Conservation (phyloP, 2,888 invertebrate genomes). For the Lordiphosa andalusiaca region DNA sequence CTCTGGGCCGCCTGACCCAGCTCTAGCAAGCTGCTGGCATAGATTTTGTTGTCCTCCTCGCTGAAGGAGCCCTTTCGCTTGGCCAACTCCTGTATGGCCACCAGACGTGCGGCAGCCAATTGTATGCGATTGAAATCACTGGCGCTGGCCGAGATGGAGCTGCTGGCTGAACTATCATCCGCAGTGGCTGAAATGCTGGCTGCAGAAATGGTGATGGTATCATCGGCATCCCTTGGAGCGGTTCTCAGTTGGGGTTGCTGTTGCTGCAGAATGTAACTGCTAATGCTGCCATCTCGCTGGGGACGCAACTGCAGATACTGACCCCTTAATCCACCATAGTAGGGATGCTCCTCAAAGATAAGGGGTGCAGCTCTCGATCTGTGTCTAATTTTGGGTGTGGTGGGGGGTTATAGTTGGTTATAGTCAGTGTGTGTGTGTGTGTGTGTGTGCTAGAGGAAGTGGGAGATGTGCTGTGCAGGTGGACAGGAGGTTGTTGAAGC, state of each 20-base stretch:
- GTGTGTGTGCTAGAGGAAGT: slow-evolving; percentile 35
- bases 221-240: slow-evolving; percentile 47
- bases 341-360: slow-evolving; percentile 80
- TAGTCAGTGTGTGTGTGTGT: slow-evolving; percentile 40
- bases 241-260: slow-evolving; percentile 32
- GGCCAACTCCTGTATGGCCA: slow-evolving; percentile 84
- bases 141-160: slow-evolving; percentile 48
- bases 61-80: slow-evolving; percentile 83
- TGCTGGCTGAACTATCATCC: slow-evolving; percentile 23
- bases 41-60: slow-evolving; percentile 82
- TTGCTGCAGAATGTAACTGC: slow-evolving; percentile 44
- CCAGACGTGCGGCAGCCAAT: slow-evolving; percentile 82
- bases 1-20: slow-evolving; percentile 83
- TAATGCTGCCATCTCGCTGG: slow-evolving; percentile 48
- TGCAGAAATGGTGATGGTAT: slow-evolving; percentile 81
- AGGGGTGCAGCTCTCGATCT: slow-evolving; percentile 49
- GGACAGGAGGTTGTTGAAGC: too few relatives aligned
- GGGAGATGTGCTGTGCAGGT: slow-evolving; percentile 4
- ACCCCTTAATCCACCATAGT: slow-evolving; percentile 87
- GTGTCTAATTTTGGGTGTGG: slow-evolving; percentile 39
- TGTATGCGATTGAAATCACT: slow-evolving; percentile 83
- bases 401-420: slow-evolving; percentile 45
- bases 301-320: slow-evolving; percentile 82
- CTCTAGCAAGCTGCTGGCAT: slow-evolving; percentile 82
- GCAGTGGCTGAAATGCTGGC: slow-evolving; percentile 59